Percentiles rank a stretch among this genome's conserved stretches.
Evolutionary conservation across 2,888 invertebrate genomes (phyloP).

Genomic region (Pocota personata): DNA sequence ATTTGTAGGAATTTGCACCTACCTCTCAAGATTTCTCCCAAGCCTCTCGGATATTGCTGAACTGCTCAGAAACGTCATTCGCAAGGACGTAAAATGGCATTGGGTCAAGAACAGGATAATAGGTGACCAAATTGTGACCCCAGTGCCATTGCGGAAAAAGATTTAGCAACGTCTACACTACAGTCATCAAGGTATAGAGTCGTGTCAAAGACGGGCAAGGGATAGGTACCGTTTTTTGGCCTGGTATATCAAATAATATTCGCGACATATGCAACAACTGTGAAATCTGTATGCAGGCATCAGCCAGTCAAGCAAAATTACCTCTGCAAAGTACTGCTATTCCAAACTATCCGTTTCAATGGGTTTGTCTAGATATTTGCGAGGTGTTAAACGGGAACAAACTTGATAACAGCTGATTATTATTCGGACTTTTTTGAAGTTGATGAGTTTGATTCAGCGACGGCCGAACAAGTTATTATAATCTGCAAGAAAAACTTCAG

Average conservation of each 20-base stretch:
- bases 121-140: constrained; percentile 7
- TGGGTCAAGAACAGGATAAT: constrained; percentile 2
- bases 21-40: constrained; percentile 71
- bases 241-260: constrained; percentile 14
- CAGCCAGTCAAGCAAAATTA: constrained; percentile 5
- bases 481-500: constrained; percentile 49
- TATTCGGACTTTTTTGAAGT: constrained; percentile 58
- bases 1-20: constrained; percentile 54
- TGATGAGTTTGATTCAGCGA: constrained; percentile 25
- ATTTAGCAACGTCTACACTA: neutral
- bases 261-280: constrained; percentile 10
- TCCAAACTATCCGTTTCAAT: constrained; percentile 42
- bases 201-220: no score
- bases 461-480: constrained; percentile 13
- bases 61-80: no score
- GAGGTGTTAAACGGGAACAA: constrained; percentile 26
- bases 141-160: neutral
- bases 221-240: constrained; percentile 42
- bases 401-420: constrained; percentile 52
- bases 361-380: constrained; percentile 36
- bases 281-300: neutral
- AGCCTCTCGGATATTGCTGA: constrained; percentile 74
- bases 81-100: neutral
- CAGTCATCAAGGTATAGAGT: no score
- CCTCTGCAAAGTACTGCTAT: constrained; percentile 23